Percentiles rank a stretch among this genome's conserved stretches.
These are phyloP conservation scores for Stichodactyla mertensii DNA, from an alignment of 64 coral and sea anemone species.

Conservation along the genomic window DNA sequence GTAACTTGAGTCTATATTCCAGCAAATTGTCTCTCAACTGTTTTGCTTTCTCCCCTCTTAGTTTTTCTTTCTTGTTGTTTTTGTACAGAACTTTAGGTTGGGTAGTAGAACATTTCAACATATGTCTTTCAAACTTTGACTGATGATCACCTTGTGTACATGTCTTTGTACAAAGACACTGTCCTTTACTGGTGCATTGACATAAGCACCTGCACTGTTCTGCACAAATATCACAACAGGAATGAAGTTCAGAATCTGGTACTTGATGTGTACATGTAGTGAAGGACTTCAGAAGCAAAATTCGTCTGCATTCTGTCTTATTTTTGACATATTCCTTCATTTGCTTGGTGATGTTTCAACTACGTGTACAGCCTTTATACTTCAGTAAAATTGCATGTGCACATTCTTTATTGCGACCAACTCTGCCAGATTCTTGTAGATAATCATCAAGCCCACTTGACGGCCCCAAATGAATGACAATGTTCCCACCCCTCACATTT, in stretches of 20 bases:
- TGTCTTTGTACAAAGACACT: neutral
- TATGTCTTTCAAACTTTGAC: too few relatives aligned
- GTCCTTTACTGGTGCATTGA: slow-evolving; percentile 6
- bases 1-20: too few relatives aligned
- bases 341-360: slow-evolving; percentile 33
- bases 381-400: slow-evolving; percentile 65
- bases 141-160: neutral
- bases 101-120: too few relatives aligned
- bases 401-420: slow-evolving; percentile 39
- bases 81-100: too few relatives aligned
- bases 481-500: slow-evolving; percentile 34
- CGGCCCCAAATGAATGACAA: slow-evolving; percentile 66
- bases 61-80: too few relatives aligned
- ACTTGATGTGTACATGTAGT: neutral
- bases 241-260: slow-evolving; percentile 31
- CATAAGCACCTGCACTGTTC: slow-evolving; percentile 51
- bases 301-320: slow-evolving; percentile 5
- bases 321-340: slow-evolving; percentile 64
- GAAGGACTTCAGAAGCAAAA: slow-evolving; percentile 37
- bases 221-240: slow-evolving; percentile 76
- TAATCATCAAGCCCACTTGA: slow-evolving; percentile 63
- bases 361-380: slow-evolving; percentile 49
- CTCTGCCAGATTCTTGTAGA: slow-evolving; percentile 65
- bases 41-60: too few relatives aligned
- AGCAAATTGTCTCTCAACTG: too few relatives aligned